A percentile compares a stretch with the other conserved stretches of the same genome.
These are phyloP conservation scores for Cheilosia impressa DNA, from an alignment of 2,888 invertebrate species.

Conservation along the genomic window DNA sequence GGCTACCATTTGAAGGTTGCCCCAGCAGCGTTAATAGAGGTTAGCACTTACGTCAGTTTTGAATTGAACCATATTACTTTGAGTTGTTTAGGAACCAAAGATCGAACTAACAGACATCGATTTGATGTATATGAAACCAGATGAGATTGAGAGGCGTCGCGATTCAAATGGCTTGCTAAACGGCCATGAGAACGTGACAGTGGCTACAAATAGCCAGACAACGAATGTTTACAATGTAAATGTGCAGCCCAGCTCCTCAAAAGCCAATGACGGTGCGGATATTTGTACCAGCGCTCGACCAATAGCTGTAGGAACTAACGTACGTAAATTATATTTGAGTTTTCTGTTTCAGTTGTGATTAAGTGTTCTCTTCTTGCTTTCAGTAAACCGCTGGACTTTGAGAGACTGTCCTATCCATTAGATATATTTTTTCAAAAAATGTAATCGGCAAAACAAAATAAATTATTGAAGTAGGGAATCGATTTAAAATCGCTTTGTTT, in stretches of 20 bases:
- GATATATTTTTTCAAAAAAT: conserved; percentile 48
- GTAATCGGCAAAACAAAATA: conserved; percentile 31
- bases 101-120: conserved; percentile 82
- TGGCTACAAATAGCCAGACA: neutral
- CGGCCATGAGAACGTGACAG: neutral
- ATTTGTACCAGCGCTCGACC: conserved; percentile 10
- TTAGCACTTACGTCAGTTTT: conserved; percentile 37
- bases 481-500: neutral
- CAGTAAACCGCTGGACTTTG: conserved; percentile 47
- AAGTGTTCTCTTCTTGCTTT: neutral
- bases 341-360: neutral
- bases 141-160: conserved; percentile 76
- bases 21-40: conserved; percentile 83
- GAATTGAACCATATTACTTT: neutral
- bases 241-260: conserved; percentile 19
- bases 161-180: conserved; percentile 4
- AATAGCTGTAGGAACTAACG: conserved; percentile 37
- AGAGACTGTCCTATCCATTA: conserved; percentile 59
- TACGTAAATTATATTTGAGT: neutral
- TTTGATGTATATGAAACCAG: conserved; percentile 80
- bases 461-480: neutral
- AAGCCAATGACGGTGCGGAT: neutral
- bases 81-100: conserved; percentile 79
- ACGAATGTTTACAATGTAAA: conserved; percentile 5
- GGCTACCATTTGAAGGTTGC: conserved; percentile 90